phyloP scores from a whole-genome alignment of 35 echinoderm and acorn worm species.

The Apostichopus parvimensis region DNA sequence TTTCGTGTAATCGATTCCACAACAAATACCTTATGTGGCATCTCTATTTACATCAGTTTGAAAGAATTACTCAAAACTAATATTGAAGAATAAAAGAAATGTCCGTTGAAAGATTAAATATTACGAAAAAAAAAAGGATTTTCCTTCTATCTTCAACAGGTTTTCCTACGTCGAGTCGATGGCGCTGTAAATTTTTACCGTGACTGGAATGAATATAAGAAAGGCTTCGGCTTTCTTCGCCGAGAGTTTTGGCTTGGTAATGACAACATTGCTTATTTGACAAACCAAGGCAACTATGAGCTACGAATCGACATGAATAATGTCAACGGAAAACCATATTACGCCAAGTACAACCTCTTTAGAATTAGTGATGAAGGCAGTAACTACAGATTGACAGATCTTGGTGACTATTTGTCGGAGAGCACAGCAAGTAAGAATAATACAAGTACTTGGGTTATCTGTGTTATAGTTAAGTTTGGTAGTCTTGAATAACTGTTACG shows the following conservation, averaged over 20 bases:
- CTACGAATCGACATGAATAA: background rate
- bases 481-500: too few species aligned
- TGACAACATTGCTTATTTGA: constrained; percentile 19
- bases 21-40: background rate
- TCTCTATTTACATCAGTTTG: too few species aligned
- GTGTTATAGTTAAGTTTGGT: too few species aligned
- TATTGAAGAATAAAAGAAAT: background rate
- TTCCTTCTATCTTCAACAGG: background rate
- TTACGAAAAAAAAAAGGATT: background rate
- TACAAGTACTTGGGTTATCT: too few species aligned
- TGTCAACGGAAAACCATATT: background rate
- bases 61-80: background rate
- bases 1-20: background rate
- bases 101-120: too few species aligned
- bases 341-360: background rate
- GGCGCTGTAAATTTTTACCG: constrained; percentile 34
- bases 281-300: constrained; percentile 17
- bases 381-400: constrained; percentile 1
- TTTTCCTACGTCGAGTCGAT: constrained; percentile 6
- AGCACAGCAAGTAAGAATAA: background rate
- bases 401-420: background rate
- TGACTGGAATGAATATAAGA: constrained; percentile 14
- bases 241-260: constrained; percentile 24
- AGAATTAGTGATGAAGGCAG: constrained; percentile 5
- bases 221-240: constrained; percentile 7